phyloP scores from a whole-genome alignment of 2,113 vertebrate genomes.

The Chiloscyllium plagiosum region DNA sequence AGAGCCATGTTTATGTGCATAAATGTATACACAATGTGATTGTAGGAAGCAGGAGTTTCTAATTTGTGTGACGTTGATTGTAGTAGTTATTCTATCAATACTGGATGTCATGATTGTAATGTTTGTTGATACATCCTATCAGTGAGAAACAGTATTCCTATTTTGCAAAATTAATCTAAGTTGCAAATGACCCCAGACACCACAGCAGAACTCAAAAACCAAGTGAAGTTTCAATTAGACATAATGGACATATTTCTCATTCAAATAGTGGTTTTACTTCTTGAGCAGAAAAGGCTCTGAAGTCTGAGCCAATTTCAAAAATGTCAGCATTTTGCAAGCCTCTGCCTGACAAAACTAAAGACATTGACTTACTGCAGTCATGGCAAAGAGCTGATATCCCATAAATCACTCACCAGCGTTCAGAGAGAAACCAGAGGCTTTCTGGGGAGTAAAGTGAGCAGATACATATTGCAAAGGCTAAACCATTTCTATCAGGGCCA shows the following conservation, averaged over 20 bases:
- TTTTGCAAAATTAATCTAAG: background rate
- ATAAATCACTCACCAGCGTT: background rate
- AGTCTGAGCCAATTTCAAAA: background rate
- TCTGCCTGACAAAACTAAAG: background rate
- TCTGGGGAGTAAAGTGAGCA: background rate
- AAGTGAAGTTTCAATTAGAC: background rate
- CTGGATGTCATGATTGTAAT: background rate
- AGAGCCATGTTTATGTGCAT: background rate
- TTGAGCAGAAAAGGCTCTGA: background rate
- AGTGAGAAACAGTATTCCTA: background rate
- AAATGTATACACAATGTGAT: too few relatives aligned
- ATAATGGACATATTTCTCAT: background rate
- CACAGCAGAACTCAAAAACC: background rate
- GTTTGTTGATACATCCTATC: background rate
- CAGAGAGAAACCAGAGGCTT: background rate
- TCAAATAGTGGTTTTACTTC: background rate
- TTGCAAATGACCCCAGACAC: background rate
- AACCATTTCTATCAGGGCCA: background rate
- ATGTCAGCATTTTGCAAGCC: too few relatives aligned
- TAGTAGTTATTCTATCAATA: background rate
- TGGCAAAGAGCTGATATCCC: background rate
- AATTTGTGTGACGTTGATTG: background rate
- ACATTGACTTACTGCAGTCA: background rate
- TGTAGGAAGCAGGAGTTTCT: background rate
- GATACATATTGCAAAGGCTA: background rate